Base-by-base conservation (phyloP, 2,888 invertebrate genomes). In the Drosophila nr. fundita region DNA sequence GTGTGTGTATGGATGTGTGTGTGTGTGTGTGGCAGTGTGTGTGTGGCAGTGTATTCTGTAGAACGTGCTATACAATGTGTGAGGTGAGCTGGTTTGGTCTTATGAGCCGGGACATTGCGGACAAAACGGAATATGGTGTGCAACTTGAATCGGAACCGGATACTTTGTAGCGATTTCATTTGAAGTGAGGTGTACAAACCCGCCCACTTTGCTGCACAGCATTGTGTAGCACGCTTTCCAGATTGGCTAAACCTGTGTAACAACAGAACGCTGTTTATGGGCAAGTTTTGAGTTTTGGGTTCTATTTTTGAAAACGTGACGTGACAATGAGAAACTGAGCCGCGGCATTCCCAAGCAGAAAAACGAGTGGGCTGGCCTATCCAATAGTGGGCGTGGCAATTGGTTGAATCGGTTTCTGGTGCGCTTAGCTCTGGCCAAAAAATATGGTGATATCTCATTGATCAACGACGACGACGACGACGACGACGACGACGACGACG, bases 311-410 rank as follows among this genome's bases (percentile, higher is more conserved):
- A n/a, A n/a, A n/a, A n/a, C n/a, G n/a, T 55, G 45, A 34, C 18
- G 45, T 53, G 45, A 62, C 65, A 64, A 58, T 55, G 40, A 30
- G 55, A 61, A 62, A 53, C 65, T 53, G 49, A 65, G 55, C 52
- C 62, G 68, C 75, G 79, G 65, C 77, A 83, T 83, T 87, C 90
- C 90, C 91, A 90, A 90, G 90, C 90, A 90, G 90, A 89, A 90
- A 52, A 67, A 66, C 58, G 68, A 55, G 63, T 50, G 48, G 50
- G 65, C 65, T 52, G 36, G 36, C 24, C 52, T 48, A 71, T 32
- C 55, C 29, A 52, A 64, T 27, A 50, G 11, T 64, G 18, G 61
- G 52, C 15, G 40, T 55, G 58, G 57, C 61, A 59, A 60, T 36
- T 50, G 32, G 54, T 27, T 34, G 34, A 55, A 55, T 68, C 57